Evolutionary conservation across 2,888 invertebrate species (phyloP).

Genomic region (Arrhopalites spinosus): DNA sequence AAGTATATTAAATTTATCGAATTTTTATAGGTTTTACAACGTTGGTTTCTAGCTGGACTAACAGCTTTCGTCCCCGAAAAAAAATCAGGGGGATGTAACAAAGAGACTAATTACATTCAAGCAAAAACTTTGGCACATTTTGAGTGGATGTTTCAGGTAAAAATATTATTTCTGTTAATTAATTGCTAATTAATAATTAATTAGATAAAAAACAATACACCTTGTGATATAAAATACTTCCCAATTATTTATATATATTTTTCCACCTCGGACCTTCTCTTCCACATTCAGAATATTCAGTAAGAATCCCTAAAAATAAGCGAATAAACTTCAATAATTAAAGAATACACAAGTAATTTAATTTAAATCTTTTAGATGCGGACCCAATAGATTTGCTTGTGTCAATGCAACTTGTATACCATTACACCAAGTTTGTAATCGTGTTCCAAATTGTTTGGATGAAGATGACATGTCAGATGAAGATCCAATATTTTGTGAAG

Average conservation of each 20-base stretch:
- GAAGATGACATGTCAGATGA: constrained; percentile 17
- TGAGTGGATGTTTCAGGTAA: constrained; percentile 26
- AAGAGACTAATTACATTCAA: constrained; percentile 7
- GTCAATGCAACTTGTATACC: constrained; percentile 13
- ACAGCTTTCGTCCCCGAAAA: constrained; percentile 19
- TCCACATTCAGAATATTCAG: constrained; percentile 22
- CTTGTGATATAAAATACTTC: too few relatives aligned
- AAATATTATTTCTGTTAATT: too few relatives aligned
- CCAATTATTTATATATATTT: too few relatives aligned
- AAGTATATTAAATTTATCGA: too few relatives aligned
- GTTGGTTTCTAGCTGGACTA: constrained; percentile 11
- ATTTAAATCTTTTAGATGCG: neutral
- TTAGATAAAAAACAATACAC: too few relatives aligned
- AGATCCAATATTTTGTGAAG: constrained; percentile 18
- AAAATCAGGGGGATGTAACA: neutral
- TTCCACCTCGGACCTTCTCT: too few relatives aligned
- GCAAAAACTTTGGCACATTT: neutral
- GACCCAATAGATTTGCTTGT: constrained; percentile 11
- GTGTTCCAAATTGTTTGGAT: constrained; percentile 6
- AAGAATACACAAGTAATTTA: neutral
- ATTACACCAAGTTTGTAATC: constrained; percentile 2
- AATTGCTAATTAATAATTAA: too few relatives aligned
- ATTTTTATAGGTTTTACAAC: neutral
- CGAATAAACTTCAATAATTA: neutral
- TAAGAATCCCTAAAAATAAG: constrained; percentile 6